These are phyloP conservation scores for Eulithis prunata DNA, from an alignment of 2,888 invertebrate species.

Conservation along the genomic window DNA sequence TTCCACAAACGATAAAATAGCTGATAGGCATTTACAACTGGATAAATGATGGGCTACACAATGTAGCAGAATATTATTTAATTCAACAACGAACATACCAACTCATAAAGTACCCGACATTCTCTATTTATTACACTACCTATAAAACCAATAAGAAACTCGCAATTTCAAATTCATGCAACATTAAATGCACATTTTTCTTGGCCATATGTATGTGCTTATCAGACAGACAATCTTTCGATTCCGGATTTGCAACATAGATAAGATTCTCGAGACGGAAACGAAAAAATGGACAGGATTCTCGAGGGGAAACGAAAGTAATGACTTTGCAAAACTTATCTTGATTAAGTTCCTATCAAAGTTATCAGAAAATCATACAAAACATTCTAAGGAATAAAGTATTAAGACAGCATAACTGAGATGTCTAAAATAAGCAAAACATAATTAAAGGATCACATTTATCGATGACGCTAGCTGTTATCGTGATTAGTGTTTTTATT, in stretches of 20 bases:
- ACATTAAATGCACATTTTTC: slow-evolving; percentile 9
- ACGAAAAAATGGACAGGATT: too few relatives aligned
- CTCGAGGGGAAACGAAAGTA: neutral
- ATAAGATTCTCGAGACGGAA: too few relatives aligned
- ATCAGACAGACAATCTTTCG: slow-evolving; percentile 1
- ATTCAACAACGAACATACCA: slow-evolving; percentile 11
- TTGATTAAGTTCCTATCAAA: neutral
- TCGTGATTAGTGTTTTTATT: neutral
- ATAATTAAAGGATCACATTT: neutral
- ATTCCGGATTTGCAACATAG: neutral
- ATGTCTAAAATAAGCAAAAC: neutral
- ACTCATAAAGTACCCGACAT: neutral
- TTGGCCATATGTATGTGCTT: slow-evolving; percentile 1
- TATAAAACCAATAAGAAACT: slow-evolving; percentile 1
- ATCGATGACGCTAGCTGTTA: neutral
- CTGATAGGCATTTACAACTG: neutral
- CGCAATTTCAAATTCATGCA: neutral
- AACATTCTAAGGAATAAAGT: slow-evolving; percentile 24
- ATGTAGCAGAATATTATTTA: neutral
- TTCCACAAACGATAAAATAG: neutral
- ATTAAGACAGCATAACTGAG: neutral
- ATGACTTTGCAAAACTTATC: neutral
- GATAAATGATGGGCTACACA: neutral
- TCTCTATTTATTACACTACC: slow-evolving; percentile 1
- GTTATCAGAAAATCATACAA: neutral